Evolutionary conservation across 2,888 invertebrate species (phyloP).

Genomic region (Callosobruchus maculatus): DNA sequence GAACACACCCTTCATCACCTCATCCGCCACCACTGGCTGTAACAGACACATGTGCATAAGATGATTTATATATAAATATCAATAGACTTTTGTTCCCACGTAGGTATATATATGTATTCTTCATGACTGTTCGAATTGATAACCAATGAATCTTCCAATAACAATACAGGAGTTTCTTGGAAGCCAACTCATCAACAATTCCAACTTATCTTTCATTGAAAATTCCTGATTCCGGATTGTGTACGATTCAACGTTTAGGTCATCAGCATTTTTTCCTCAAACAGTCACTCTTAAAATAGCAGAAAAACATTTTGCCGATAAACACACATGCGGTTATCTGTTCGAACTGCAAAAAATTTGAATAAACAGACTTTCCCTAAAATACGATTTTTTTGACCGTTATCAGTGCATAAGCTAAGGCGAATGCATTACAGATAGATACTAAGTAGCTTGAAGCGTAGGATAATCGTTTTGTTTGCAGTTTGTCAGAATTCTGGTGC

Average conservation of each 20-base stretch:
- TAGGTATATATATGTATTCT: neutral
- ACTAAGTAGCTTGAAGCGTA: neutral
- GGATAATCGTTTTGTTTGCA: neutral
- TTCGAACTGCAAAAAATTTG: neutral
- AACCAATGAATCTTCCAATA: neutral
- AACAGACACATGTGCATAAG: too few relatives aligned
- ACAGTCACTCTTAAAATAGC: neutral
- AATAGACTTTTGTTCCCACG: neutral
- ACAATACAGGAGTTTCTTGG: neutral
- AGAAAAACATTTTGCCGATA: neutral
- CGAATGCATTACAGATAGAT: neutral
- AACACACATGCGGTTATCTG: neutral
- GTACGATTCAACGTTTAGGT: neutral
- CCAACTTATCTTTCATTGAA: neutral
- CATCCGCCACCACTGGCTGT: too few relatives aligned
- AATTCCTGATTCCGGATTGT: neutral
- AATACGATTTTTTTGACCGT: neutral
- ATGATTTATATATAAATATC: too few relatives aligned
- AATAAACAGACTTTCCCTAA: neutral
- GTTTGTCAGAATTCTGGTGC: neutral
- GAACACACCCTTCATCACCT: too few relatives aligned
- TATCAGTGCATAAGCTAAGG: neutral
- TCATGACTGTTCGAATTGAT: neutral
- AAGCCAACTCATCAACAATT: neutral
- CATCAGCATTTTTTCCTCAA: neutral